phyloP scores from a whole-genome alignment of 2,113 vertebrate species.

The Oryzias melastigma region DNA sequence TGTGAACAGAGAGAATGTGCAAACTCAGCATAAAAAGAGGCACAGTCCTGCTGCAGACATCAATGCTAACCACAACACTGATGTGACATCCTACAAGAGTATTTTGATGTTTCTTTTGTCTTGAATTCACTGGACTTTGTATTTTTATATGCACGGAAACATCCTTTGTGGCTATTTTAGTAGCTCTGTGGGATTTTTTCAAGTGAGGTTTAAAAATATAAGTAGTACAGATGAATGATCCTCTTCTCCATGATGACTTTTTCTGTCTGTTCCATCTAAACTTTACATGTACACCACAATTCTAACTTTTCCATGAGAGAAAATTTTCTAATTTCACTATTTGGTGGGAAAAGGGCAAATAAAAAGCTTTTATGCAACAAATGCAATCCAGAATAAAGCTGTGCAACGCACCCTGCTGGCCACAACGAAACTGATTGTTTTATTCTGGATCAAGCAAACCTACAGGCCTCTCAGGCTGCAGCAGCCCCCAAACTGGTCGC shows the following conservation, averaged over 20 bases:
- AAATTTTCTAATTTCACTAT: conserved; percentile 43
- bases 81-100: too few species aligned
- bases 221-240: not conserved
- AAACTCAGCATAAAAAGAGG: too few species aligned
- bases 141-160: too few species aligned
- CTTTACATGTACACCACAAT: conserved; percentile 29
- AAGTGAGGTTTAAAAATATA: too few species aligned
- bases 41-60: too few species aligned
- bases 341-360: conserved; percentile 20
- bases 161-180: too few species aligned
- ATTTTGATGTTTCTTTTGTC: too few species aligned
- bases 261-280: conserved; percentile 19
- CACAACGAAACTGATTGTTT: conserved; percentile 22
- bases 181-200: too few species aligned
- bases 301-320: conserved; percentile 45
- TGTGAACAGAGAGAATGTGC: too few species aligned
- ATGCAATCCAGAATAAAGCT: conserved; percentile 44
- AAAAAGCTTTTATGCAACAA: conserved; percentile 52
- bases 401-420: conserved; percentile 33
- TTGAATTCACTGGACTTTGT: too few species aligned
- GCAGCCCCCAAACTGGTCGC: conserved; percentile 9
- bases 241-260: conserved; percentile 8
- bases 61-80: too few species aligned
- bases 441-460: conserved; percentile 34
- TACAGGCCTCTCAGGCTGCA: conserved; percentile 28